phyloP scores from a whole-genome alignment of 2,797 vertebrate genomes.

The Phaenicophaeus curvirostris region DNA sequence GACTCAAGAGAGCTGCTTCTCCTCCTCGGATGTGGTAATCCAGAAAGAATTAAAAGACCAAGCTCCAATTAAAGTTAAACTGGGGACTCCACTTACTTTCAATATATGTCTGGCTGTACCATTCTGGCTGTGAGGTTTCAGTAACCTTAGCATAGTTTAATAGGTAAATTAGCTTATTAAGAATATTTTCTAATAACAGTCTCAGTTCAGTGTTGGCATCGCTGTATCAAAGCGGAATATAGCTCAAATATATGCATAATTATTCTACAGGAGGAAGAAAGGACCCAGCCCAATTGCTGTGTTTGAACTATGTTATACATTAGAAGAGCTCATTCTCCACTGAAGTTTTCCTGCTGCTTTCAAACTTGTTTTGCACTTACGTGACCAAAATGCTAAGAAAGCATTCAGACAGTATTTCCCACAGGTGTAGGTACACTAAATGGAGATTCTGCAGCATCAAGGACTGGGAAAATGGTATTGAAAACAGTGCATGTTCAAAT shows the following conservation, averaged over 20 bases:
- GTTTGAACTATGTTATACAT: background rate
- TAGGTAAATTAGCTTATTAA: background rate
- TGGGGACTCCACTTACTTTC: accelerated
- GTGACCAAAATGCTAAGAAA: background rate
- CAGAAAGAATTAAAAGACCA: background rate
- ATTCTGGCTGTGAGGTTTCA: background rate
- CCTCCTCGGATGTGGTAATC: accelerated
- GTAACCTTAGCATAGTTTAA: background rate
- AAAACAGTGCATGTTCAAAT: constrained; percentile 16
- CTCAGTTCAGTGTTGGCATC: background rate
- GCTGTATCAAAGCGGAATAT: background rate
- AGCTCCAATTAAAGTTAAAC: background rate
- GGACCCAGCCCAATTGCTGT: background rate
- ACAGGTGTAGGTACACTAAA: background rate
- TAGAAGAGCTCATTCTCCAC: background rate
- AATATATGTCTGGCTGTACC: background rate
- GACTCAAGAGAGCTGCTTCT: background rate
- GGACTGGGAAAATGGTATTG: background rate
- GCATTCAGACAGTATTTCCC: background rate
- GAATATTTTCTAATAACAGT: background rate
- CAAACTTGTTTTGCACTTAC: background rate
- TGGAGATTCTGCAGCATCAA: background rate
- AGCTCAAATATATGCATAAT: background rate
- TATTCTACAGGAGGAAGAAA: background rate
- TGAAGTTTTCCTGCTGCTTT: background rate